Evolutionary conservation across 2,888 invertebrate genomes (phyloP), one percentile per base, ranked within the genome.

Genomic region (Apomyelois bistriatella): DNA sequence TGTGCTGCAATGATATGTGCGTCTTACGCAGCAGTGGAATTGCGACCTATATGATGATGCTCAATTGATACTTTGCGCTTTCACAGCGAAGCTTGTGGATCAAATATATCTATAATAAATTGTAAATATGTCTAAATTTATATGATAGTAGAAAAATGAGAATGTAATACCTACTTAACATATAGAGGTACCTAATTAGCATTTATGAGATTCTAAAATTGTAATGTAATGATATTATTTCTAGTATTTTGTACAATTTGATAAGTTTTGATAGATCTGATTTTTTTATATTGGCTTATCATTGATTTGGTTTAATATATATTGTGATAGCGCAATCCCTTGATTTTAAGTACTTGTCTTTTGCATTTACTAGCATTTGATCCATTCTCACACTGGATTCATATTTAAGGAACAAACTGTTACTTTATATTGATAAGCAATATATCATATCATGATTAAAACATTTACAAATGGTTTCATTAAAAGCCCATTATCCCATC

Each of bases 341-440:
- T 75, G 73, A 68, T 79, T 74, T 71, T 72, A 68, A 72, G 46
- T 72, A 76, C 77, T 76, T 82, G 74, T 83, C 78, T 74, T 75
- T 85, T 89, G 90, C 90, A 90, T 90, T 90, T 90, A 90, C 77
- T 85, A 89, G 90, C 88, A 89, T 90, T 89, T 90, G 79, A 74
- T 76, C 70, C 76, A 76, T 78, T 76, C 68, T 83, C 81, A 80
- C 81, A 73, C 74, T 80, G 74, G 73, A 79, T 78, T 78, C 80
- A 72, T 79, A 81, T 79, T 82, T 82, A 80, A 76, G 81, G 79
- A 77, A 85, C 78, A 76, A 79, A 78, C 79, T 89, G 88, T 89
- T 89, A 85, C 79, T 85, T 81, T 84, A 80, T 89, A 88, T 77
- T 85, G 85, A 84, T 90, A 90, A 89, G 89, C 89, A 89, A 90